Base-by-base conservation (phyloP, 2,888 invertebrate genomes). In the Drosophila borborema region DNA sequence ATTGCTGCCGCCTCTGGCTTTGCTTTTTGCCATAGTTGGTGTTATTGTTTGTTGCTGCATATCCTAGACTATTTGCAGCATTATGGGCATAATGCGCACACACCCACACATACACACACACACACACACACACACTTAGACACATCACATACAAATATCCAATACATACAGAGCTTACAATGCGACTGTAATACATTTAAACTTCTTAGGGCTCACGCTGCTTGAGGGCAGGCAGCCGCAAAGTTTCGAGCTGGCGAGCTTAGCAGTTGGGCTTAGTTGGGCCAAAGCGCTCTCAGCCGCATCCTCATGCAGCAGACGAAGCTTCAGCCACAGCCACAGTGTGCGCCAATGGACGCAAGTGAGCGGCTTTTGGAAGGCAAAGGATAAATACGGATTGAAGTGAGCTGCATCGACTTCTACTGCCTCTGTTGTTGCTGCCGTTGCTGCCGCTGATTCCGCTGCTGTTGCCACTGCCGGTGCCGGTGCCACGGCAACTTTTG, bases 361-460 rank as follows among this genome's bases (percentile, higher is more conserved):
- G 63, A 66, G 68, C 72, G 56, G 71, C 73, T 74, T 77, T 77
- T 81, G 62, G 62, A 68, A 74, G 74, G 65, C 78, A 67, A 82
- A 81, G 86, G 86, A 90, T 90, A 86, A 90, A 87, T 85, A 85
- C 79, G 86, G 86, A 91, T 90, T 85, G 86, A 84, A 80, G 79
- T 78, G 78, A 74, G 78, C 71, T 80, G 86, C 73, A 86, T 86
- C 82, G 83, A 90, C 81, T 89, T 74, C 53, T 49, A 41, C 63
- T 48, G 23, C 38, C 41, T 16, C 36, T 43, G 45, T 31, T 66
- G 36, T 36, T 45, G 16, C 34, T 38, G 34, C 18, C 46, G 43
- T 60, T 43, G 23, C 38, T 46, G n/a, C 31, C 38, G 31, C 31
- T 63, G 36, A 31, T 45, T 18, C 23, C 34, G 34, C 16, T 63